phyloP scores from a whole-genome alignment of 2,888 invertebrate species.

The Desoria tigrina region DNA sequence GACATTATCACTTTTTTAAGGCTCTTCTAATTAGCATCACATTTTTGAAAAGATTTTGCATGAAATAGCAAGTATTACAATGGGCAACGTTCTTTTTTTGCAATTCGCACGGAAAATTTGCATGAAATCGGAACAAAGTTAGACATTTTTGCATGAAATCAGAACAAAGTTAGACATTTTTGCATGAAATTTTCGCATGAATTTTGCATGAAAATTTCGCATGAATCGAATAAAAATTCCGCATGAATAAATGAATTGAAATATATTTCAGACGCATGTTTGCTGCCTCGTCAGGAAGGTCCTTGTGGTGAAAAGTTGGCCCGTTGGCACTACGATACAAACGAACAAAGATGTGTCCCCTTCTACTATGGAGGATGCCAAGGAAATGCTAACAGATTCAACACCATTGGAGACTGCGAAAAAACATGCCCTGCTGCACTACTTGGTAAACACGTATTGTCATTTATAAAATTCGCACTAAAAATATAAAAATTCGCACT shows the following conservation, averaged over 20 bases:
- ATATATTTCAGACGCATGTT: constrained; percentile 66
- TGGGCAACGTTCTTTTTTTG: too few species aligned
- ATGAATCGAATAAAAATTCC: constrained; percentile 58
- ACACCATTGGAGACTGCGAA: constrained; percentile 71
- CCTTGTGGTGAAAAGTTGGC: constrained; percentile 74
- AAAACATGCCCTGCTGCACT: constrained; percentile 71
- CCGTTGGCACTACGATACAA: constrained; percentile 81
- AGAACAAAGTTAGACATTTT: background rate
- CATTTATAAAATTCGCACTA: background rate
- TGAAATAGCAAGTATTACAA: too few species aligned
- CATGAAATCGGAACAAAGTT: too few species aligned
- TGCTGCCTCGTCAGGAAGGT: constrained; percentile 72
- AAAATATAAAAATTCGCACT: too few species aligned
- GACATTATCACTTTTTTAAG: too few species aligned
- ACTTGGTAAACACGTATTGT: constrained; percentile 63
- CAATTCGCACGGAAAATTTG: too few species aligned
- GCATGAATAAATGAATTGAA: too few species aligned
- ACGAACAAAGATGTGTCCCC: constrained; percentile 82
- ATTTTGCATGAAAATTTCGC: constrained; percentile 56
- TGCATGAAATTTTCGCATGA: too few species aligned
- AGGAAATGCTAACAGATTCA: constrained; percentile 85
- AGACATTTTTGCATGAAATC: background rate
- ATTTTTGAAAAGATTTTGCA: too few species aligned
- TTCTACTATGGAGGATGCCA: constrained; percentile 92
- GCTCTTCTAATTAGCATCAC: too few species aligned